phyloP scores from a whole-genome alignment of 2,797 vertebrate species.

The Macropus fuliginosus region DNA sequence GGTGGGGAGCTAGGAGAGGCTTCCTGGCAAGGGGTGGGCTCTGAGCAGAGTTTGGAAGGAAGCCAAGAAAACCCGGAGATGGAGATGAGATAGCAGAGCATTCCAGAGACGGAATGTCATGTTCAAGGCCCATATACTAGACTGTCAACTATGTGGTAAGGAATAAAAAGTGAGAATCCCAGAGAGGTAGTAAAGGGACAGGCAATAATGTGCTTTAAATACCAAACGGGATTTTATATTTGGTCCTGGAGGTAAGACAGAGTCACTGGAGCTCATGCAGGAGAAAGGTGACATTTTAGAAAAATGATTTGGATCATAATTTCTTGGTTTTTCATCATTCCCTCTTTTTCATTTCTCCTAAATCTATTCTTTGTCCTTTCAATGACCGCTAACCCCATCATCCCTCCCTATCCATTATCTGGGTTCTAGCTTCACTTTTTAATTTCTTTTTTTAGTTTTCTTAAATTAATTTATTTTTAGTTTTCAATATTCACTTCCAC shows the following conservation, averaged over 20 bases:
- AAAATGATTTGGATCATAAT: background rate
- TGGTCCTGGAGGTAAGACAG: background rate
- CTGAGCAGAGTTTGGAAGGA: background rate
- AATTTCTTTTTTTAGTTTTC: too few relatives aligned
- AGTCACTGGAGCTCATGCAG: background rate
- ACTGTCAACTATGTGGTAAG: background rate
- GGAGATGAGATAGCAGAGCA: background rate
- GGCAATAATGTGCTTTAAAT: background rate
- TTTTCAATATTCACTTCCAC: too few relatives aligned
- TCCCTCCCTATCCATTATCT: background rate
- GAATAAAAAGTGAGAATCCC: background rate
- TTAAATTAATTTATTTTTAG: too few relatives aligned
- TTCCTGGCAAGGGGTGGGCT: background rate
- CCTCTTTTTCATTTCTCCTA: background rate
- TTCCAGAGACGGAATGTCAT: background rate
- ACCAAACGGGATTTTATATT: background rate
- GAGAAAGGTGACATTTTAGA: background rate
- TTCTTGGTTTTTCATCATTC: background rate
- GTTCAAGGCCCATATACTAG: background rate
- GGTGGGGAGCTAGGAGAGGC: background rate
- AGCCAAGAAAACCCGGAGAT: background rate
- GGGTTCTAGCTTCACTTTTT: background rate
- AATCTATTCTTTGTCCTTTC: background rate
- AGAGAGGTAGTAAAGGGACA: background rate
- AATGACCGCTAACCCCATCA: background rate